Conservation (phyloP, 2,797 vertebrate species). For the Trachops cirrhosus region DNA sequence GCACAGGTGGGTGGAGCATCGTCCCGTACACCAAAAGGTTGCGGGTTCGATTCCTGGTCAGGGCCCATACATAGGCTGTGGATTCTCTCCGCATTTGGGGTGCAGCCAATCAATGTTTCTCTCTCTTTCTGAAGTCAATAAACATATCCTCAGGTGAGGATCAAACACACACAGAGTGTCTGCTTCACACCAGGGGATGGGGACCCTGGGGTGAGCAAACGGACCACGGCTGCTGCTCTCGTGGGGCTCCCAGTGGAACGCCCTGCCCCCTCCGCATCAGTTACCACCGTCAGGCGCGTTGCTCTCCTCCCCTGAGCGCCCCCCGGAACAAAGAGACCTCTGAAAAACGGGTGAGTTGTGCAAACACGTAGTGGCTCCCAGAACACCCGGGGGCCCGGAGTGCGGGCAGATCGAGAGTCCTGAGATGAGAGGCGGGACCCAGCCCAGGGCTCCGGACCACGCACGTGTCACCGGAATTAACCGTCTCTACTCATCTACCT, state of each 20-base stretch:
- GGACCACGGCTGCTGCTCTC: neutral
- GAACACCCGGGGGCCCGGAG: rapidly evolving
- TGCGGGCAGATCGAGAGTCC: neutral
- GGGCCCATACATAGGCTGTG: too few species aligned
- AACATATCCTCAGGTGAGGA: neutral
- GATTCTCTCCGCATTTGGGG: neutral
- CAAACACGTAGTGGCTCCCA: neutral
- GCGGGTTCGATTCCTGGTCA: neutral
- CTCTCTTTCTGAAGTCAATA: neutral
- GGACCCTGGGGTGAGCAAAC: neutral
- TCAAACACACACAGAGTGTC: too few species aligned
- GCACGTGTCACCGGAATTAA: neutral
- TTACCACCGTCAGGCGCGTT: too few species aligned
- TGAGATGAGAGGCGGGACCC: too few species aligned
- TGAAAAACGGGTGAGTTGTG: rapidly evolving
- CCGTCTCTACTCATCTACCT: too few species aligned
- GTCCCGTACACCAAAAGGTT: neutral
- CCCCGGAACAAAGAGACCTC: neutral
- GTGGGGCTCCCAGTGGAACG: neutral
- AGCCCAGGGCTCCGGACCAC: too few species aligned
- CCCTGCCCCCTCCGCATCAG: too few species aligned
- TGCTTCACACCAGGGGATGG: rapidly evolving
- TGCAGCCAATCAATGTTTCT: neutral
- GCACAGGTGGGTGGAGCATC: neutral
- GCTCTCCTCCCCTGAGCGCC: neutral